phyloP scores from a whole-genome alignment of 2,797 vertebrate genomes.

The Austrolebias charrua region DNA sequence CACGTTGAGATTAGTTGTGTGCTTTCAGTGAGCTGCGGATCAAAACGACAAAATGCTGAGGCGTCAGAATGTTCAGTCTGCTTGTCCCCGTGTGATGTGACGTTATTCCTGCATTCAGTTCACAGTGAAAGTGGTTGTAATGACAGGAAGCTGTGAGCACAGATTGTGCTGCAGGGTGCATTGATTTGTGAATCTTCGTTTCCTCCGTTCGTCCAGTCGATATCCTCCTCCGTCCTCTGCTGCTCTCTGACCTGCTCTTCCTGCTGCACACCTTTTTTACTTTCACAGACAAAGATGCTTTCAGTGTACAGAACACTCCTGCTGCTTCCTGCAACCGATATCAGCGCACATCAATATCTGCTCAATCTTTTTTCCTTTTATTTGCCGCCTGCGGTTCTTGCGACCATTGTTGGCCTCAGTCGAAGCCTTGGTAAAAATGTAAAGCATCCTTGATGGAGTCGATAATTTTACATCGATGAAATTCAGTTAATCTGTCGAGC shows the following conservation, averaged over 20 bases:
- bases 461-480: too few species aligned
- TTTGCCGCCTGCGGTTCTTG: conserved; percentile 27
- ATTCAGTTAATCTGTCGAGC: too few species aligned
- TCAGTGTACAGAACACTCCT: conserved; percentile 37
- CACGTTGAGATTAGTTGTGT: not conserved
- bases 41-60: conserved; percentile 13
- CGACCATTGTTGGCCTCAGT: conserved; percentile 36
- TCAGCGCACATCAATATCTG: conserved; percentile 38
- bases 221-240: conserved; percentile 31
- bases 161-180: conserved; percentile 35
- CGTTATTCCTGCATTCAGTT: conserved; percentile 16
- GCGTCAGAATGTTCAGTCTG: conserved; percentile 19
- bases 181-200: conserved; percentile 41
- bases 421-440: not conserved
- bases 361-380: conserved; percentile 7
- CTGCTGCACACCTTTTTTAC: not conserved
- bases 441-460: too few species aligned
- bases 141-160: conserved; percentile 14
- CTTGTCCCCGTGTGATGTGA: conserved; percentile 6
- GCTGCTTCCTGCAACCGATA: conserved; percentile 42
- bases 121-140: conserved; percentile 10
- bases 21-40: conserved; percentile 8
- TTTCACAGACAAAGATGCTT: conserved; percentile 13
- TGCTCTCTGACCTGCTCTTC: conserved; percentile 43
- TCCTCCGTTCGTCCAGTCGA: conserved; percentile 35